Base-by-base conservation (phyloP, 2,888 invertebrate species). In the Axea sp. region DNA sequence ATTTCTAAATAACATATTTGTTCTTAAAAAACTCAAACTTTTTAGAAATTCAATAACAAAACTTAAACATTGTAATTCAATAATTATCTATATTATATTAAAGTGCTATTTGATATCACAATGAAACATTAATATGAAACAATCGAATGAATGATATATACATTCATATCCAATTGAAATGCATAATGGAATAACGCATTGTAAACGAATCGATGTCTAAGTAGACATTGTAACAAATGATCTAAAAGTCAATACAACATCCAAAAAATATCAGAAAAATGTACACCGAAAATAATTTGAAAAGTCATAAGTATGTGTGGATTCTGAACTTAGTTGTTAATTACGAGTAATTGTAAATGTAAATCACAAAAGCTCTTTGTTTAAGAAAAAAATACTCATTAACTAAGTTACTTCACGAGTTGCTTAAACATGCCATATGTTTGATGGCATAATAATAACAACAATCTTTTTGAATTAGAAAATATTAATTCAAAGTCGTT, bases 241-340 rank as follows among this genome's bases (percentile, higher is more conserved):
- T 19, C 3, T 1, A 33, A 37, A 39, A 28, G 7, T 53, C 9
- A 17, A 19, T 53, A 39, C 39, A 37, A 53, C 39, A 53, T 53
- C 17, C 14, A 51, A 24, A 22, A 33, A 22, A 33, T 19, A 19
- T 19, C 19, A 19, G 19, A 22, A 12, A 39, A 39, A 15, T 53
- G 15, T 37, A 53, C 53, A 39, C 15, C 17, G 3, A 41, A 57
- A 31, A 19, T 19, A 19, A 19, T 11, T 22, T 31, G 31, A 41
- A 17, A 53, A 37, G n/a, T n/a, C n/a, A n/a, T n/a, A 35, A 9
- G 31, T 49, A 24, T 7, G 14, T 31, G 43, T 41, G 59, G 43
- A 45, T 17, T 59, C 33, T 33, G 45, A 59, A 59, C 59, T 59
- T 26, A 35, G 30, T 22, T 57, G 31, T 57, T 43, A 31, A 39